Evolutionary conservation across 2,888 invertebrate genomes (phyloP), one percentile per base, ranked within the genome.

Genomic region (Rhopalosiphum nymphaeae): DNA sequence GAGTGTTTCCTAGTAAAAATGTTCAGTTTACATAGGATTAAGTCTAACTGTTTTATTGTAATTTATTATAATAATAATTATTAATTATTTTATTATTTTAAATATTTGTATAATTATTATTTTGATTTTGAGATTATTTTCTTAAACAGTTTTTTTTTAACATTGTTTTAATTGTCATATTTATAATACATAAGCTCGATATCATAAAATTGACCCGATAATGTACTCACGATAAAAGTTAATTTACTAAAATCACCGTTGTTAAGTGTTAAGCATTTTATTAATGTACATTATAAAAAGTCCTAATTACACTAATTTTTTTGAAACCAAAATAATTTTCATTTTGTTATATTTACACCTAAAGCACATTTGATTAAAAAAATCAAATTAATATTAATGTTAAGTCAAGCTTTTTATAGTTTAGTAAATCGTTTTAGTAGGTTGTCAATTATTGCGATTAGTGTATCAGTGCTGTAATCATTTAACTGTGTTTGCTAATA

Each of bases 361-460:
- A 26, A 53, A 90, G 84, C 84, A 53, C 91, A 10, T 84, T 56
- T 29, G 42, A 53, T 21, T 78, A 84, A 91, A 21, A 56, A 11
- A 91, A 84, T 56, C 29, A 56, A 91, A 84, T 84, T 53, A 53
- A 91, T 78, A 91, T 91, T 78, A 49, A 67, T 90, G n/a, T 90
- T 67, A 67, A n/a, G 67, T 36, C 10, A n/a, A 61, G 61, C 67
- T 90, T 90, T 16, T 90, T n/a, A 49, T 67, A 90, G 61, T 86
- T 46, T 90, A 67, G 67, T 46, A 11, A 53, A 85, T 84, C 5
- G n/a, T 91, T 57, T 16, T n/a, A 85, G 91, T 91, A 91, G 85
- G 11, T 57, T 91, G 85, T 91, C 85, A 91, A 91, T 85, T 85
- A 85, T 44, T 5, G 85, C n/a, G 49, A 91, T 57, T 91, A 91